Evolutionary conservation across 2,888 invertebrate genomes (phyloP).

Genomic region (Macropis europaea): DNA sequence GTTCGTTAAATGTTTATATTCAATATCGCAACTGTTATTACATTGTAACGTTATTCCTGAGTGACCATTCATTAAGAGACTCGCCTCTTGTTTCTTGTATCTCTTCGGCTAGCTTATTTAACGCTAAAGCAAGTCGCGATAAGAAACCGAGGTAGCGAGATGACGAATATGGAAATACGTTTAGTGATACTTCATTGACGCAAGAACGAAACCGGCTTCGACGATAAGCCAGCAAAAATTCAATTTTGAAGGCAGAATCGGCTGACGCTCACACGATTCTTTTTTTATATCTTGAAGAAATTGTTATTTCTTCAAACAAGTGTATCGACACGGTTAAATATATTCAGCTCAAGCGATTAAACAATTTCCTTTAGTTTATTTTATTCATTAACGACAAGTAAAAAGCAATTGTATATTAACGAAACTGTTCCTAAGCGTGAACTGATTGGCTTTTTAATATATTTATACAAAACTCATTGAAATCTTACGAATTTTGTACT

Average conservation of each 20-base stretch:
- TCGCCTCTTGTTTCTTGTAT: constrained; percentile 31
- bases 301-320: background rate
- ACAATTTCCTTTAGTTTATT: background rate
- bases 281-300: background rate
- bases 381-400: too few species aligned
- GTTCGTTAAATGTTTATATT: constrained; percentile 69
- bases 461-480: too few species aligned
- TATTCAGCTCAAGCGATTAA: background rate
- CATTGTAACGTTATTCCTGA: constrained; percentile 73
- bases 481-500: too few species aligned
- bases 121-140: constrained; percentile 38
- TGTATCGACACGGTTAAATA: background rate
- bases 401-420: too few species aligned
- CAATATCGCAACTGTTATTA: constrained; percentile 71
- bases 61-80: constrained; percentile 71
- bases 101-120: constrained; percentile 46
- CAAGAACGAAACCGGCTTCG: background rate
- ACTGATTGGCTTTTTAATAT: too few species aligned
- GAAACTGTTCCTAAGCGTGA: too few species aligned
- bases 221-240: constrained; percentile 1
- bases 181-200: background rate
- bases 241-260: background rate
- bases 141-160: constrained; percentile 40
- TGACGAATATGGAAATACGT: constrained; percentile 19
- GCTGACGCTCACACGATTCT: background rate